Conservation (phyloP, 1,140 invertebrate species). For the Hesperophylax magnus region DNA sequence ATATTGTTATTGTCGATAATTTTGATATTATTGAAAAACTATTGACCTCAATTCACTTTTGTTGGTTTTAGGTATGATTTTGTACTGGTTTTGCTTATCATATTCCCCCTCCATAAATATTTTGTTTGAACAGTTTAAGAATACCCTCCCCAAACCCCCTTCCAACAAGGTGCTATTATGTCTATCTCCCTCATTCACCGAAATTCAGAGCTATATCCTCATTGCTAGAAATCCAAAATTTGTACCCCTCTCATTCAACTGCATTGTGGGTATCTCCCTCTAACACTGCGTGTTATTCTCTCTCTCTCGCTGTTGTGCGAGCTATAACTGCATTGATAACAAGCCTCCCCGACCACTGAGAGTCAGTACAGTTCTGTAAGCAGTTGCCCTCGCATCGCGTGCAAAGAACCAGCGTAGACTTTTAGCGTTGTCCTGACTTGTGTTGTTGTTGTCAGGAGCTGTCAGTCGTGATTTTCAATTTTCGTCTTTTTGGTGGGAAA, state of each 20-base stretch:
- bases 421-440: not conserved
- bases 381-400: not conserved
- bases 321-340: slow-evolving; percentile 48
- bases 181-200: slow-evolving; percentile 1
- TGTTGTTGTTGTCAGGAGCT: not conserved
- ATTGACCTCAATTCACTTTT: not conserved
- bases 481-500: not conserved
- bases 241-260: slow-evolving; percentile 21
- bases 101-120: not conserved
- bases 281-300: slow-evolving; percentile 6
- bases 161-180: too few relatives aligned
- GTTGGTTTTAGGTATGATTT: too few relatives aligned
- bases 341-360: slow-evolving; percentile 9
- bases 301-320: slow-evolving; percentile 24
- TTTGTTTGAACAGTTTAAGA: not conserved
- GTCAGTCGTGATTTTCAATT: not conserved
- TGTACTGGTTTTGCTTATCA: not conserved
- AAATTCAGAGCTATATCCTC: slow-evolving; percentile 37
- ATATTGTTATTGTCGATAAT: too few relatives aligned
- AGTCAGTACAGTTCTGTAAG: not conserved
- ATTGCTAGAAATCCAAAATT: slow-evolving; percentile 11
- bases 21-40: not conserved
- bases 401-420: not conserved
- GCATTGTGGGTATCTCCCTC: not conserved
- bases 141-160: not conserved